Evolutionary conservation across 2,113 vertebrate genomes (phyloP).

Genomic region (Potamarius usumacintae): DNA sequence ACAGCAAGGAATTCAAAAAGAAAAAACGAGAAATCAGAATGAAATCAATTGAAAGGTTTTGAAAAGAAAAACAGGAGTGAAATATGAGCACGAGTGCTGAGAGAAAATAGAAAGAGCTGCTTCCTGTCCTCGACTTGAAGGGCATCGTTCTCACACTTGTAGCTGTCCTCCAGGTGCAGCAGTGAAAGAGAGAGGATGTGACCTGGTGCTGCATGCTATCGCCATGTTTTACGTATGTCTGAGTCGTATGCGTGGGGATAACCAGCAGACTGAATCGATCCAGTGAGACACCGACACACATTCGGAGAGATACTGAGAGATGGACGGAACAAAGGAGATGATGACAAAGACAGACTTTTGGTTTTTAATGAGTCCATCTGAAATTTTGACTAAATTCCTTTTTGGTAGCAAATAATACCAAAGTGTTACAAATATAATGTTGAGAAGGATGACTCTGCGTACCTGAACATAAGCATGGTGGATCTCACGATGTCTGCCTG

Average conservation of each 20-base stretch:
- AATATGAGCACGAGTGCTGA: no score
- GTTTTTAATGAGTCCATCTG: no score
- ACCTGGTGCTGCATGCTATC: slow-evolving; percentile 78
- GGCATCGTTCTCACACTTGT: slow-evolving; percentile 82
- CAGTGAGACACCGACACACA: slow-evolving; percentile 57
- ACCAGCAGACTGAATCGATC: slow-evolving; percentile 87
- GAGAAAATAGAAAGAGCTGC: no score
- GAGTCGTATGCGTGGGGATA: slow-evolving; percentile 85
- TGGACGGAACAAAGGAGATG: no score
- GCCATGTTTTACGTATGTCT: slow-evolving; percentile 75
- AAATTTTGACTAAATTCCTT: background rate
- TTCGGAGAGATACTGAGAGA: background rate
- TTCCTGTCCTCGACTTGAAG: slow-evolving; percentile 74
- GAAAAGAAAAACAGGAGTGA: background rate
- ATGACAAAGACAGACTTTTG: no score
- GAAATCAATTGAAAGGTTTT: background rate
- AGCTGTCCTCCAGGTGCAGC: slow-evolving; percentile 83
- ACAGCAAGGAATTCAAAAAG: background rate
- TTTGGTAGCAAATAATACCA: background rate
- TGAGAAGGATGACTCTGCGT: background rate
- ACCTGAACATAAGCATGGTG: slow-evolving; percentile 1
- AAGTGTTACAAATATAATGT: background rate
- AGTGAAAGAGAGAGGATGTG: slow-evolving; percentile 81
- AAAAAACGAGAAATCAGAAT: background rate
- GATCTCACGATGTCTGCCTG: background rate